Conservation (phyloP, 2,797 vertebrate species). For the Sphaeramia orbicularis region DNA sequence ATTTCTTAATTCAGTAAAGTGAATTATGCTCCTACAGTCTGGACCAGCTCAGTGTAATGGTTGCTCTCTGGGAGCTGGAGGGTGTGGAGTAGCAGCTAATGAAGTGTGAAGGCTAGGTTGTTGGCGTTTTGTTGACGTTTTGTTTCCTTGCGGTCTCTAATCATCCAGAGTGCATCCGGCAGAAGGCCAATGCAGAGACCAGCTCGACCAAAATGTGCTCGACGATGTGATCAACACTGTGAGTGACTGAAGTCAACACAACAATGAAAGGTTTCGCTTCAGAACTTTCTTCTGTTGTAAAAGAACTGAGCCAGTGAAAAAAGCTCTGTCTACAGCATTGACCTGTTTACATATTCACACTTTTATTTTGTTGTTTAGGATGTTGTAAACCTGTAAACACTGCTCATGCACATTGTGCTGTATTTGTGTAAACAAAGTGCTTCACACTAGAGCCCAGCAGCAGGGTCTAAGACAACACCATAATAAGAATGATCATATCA, state of each 20-base stretch:
- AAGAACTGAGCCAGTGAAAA: neutral
- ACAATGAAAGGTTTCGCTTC: neutral
- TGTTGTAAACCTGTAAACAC: no score
- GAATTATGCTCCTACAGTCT: no score
- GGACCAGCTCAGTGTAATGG: no score
- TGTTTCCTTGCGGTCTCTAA: conserved; percentile 35
- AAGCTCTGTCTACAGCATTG: neutral
- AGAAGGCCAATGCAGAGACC: conserved; percentile 87
- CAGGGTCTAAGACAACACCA: no score
- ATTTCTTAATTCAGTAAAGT: no score
- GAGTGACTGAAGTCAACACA: neutral
- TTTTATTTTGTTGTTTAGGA: neutral
- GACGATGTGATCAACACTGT: conserved; percentile 82
- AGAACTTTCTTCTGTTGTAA: neutral
- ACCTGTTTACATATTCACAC: conserved; percentile 10
- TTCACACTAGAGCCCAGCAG: no score
- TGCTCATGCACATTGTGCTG: no score
- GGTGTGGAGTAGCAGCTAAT: neutral
- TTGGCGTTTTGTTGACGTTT: conserved; percentile 4
- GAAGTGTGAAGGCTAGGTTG: no score
- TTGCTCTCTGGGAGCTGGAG: neutral
- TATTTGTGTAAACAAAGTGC: no score
- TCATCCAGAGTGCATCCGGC: conserved; percentile 89
- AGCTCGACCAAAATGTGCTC: conserved; percentile 85
- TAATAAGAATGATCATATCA: no score